Base-by-base conservation (phyloP, 2,888 invertebrate species). In the Thymelicus acteon region DNA sequence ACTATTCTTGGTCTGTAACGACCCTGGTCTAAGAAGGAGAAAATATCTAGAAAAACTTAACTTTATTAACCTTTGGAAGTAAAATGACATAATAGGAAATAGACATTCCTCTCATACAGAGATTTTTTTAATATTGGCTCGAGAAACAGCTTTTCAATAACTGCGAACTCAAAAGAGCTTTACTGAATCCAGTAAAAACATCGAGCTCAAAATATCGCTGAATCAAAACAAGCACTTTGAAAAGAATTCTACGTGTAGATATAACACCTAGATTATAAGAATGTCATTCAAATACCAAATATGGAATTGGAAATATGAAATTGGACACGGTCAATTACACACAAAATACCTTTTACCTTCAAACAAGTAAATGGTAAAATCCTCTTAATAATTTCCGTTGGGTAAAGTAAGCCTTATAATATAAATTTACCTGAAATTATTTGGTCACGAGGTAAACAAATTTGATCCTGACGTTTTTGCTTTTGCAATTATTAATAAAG, bases 401-500 rank as follows among this genome's bases (percentile, higher is more conserved):
- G 54, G 54, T 54, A 54, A 12, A 54, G 7, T 24, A 31, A 31
- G 31, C 31, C 31, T 31, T 31, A 6, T n/a, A 49, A 49, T 49
- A 49, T 54, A 19, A 24, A 19, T 52, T 24, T 54, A 8, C 54
- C 10, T 12, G 6, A 19, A 54, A 54, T 19, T 54, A 24, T 10
- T 54, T 54, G 24, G 44, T 19, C 10, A 64, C 40, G 39, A 54
- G 54, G 40, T 54, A 64, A 62, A 31, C 19, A 64, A 64, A 64
- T 31, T 37, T 52, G 64, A 40, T 40, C 52, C 52, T 19, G 24
- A 64, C 54, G 40, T 64, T 64, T 64, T 54, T 64, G 40, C 40
- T 39, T 40, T 24, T 40, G 13, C 44, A 24, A 40, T 64, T 64
- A 64, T 52, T 39, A 64, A 39, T 64, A 64, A 64, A 40, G 62